phyloP scores from a whole-genome alignment of 2,888 invertebrate species.

The Theodoxus fluviatilis region DNA sequence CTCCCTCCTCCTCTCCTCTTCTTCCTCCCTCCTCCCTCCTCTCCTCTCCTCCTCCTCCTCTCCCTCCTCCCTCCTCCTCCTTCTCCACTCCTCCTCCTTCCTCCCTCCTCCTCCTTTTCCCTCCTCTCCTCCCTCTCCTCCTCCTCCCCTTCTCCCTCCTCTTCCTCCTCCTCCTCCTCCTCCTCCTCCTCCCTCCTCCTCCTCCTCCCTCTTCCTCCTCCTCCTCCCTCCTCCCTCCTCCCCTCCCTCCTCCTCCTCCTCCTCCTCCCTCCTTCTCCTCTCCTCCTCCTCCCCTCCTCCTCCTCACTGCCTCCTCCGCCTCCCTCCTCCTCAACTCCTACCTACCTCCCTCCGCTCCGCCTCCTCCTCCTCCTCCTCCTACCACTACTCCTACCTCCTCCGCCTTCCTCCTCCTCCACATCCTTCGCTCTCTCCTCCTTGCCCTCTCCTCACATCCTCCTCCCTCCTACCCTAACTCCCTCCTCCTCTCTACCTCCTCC shows the following conservation, averaged over 20 bases:
- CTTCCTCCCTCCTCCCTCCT: too few species aligned
- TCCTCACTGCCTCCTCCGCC: background rate
- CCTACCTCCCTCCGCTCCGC: constrained; percentile 11
- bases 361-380: too few species aligned
- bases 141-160: constrained; percentile 3
- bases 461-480: constrained; percentile 2
- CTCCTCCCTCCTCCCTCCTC: background rate
- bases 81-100: background rate
- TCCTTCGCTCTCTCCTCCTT: constrained; percentile 1
- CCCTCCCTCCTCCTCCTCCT: background rate
- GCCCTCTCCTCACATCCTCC: background rate
- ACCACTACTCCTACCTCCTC: too few species aligned
- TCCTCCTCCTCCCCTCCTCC: background rate
- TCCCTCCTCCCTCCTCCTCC: background rate
- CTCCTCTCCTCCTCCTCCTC: background rate
- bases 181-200: background rate
- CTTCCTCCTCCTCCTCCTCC: background rate
- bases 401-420: background rate
- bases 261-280: background rate
- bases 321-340: constrained; percentile 7
- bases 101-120: background rate
- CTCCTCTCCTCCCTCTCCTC: background rate
- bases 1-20: background rate
- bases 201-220: too few species aligned
- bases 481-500: background rate